Percentiles rank a stretch among this genome's conserved stretches.
phyloP scores from a whole-genome alignment of 1,140 invertebrate species.

The Dendroctonus valens region DNA sequence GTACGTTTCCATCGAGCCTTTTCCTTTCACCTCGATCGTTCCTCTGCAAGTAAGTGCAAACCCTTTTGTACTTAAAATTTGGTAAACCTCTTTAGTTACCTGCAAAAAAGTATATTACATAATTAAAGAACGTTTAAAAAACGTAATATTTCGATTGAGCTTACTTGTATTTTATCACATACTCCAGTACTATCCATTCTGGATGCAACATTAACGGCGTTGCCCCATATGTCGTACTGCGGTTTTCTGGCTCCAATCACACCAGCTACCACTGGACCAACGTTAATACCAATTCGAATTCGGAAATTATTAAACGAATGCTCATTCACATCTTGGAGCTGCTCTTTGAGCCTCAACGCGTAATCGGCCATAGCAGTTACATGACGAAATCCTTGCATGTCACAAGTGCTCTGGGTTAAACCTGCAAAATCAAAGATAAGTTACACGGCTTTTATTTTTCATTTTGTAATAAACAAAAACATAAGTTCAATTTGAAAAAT shows the following conservation, averaged over 20 bases:
- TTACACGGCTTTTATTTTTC: no score
- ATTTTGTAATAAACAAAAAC: no score
- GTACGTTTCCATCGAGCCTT: constrained; percentile 93
- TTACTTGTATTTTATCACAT: constrained; percentile 78
- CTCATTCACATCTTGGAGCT: constrained; percentile 88
- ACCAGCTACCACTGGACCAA: constrained; percentile 92
- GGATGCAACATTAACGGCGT: constrained; percentile 90
- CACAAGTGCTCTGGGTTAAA: constrained; percentile 73
- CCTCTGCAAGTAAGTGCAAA: constrained; percentile 79
- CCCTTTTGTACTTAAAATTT: constrained; percentile 71
- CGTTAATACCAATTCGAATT: constrained; percentile 90
- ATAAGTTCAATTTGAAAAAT: no score
- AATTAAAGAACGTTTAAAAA: not conserved
- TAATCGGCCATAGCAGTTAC: constrained; percentile 91
- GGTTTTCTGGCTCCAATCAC: constrained; percentile 93
- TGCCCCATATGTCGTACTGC: constrained; percentile 93
- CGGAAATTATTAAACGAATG: constrained; percentile 97
- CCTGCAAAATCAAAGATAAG: constrained; percentile 53
- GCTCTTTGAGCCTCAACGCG: constrained; percentile 79
- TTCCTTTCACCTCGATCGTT: constrained; percentile 87
- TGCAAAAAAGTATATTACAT: constrained; percentile 48
- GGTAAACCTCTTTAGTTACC: constrained; percentile 84
- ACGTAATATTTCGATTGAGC: not conserved
- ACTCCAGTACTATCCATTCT: constrained; percentile 86
- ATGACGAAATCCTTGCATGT: constrained; percentile 73